Base-by-base conservation (phyloP, 2,113 vertebrate species). In the Clupea harengus region DNA sequence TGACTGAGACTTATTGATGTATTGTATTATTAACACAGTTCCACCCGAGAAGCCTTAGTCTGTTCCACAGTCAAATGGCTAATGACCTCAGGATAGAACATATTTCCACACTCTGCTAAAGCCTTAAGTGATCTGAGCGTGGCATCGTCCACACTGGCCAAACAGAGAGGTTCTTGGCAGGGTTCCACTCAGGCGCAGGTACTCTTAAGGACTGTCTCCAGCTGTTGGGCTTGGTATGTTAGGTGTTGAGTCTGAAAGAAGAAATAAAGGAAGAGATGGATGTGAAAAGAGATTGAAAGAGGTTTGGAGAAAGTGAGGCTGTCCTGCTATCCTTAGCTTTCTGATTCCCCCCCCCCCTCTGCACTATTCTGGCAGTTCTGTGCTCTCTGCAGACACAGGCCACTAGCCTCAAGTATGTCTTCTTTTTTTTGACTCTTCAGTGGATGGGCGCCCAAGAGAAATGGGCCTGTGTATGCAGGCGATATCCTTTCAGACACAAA, bases 1-100 rank as follows among this genome's bases (percentile, higher is more conserved):
- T 75, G 67, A 75, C 67, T 39, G 11, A 39, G 67, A 75, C 13
- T 39, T 75, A 75, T 75, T 75, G 67, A 75, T 32, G 67, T 32
- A 2, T 32, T 75, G 67, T 75, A 75, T 75, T 75, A 75, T 75
- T 75, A 75, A 75, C 67, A 39, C 39, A 75, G 25, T 39, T 75
- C 67, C 67, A 75, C 28, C 6, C 67, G 13, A 75, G 67, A 75
- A 15, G 67, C 28, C 67, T 75, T 15, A 15, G 11, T 39, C 28
- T 32, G 67, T 13, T 28, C 28, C 3, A 10, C 25, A 10, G n/a
- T 13, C 7, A 72, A 25, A 25, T 72, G 64, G 32, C 67, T 4
- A 32, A 25, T 25, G 7, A n/a, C 28, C 67, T 75, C 28, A 13
- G 67, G 67, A 17, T 39, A 15, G 39, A 11, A 15, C 28, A 75